Conservation (phyloP, 2,888 invertebrate species). For the Choristoneura rosaceana region DNA sequence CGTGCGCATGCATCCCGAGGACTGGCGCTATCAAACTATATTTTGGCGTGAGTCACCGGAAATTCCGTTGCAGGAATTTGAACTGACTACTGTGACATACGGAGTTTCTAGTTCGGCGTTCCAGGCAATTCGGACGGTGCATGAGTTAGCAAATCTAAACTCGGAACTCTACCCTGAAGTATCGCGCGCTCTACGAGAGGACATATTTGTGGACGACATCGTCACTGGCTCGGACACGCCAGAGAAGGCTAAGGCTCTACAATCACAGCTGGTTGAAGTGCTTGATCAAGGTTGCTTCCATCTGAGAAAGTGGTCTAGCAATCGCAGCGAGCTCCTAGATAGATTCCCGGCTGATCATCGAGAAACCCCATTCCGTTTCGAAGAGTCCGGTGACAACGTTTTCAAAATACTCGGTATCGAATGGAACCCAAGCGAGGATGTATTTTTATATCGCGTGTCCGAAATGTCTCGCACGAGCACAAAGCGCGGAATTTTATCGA, state of each 20-base stretch:
- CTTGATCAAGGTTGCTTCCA: conserved; percentile 23
- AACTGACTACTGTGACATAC: conserved; percentile 46
- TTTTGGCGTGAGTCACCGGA: conserved; percentile 46
- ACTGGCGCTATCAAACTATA: conserved; percentile 46
- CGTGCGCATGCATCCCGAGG: conserved; percentile 40
- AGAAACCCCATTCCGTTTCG: conserved; percentile 36
- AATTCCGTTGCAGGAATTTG: conserved; percentile 43
- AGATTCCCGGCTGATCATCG: conserved; percentile 17
- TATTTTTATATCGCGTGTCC: conserved; percentile 20
- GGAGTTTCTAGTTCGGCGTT: conserved; percentile 45
- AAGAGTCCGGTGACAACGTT: conserved; percentile 29
- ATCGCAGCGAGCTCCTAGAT: not conserved
- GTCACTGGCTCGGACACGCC: conserved; percentile 20
- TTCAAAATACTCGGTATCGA: conserved; percentile 29
- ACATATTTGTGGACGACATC: conserved; percentile 40
- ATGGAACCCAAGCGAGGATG: conserved; percentile 25
- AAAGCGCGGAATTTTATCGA: conserved; percentile 6
- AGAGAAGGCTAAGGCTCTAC: conserved; percentile 14
- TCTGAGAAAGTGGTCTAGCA: conserved; percentile 32
- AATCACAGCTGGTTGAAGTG: conserved; percentile 12
- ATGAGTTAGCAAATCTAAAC: conserved; percentile 31
- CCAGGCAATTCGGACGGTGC: conserved; percentile 38
- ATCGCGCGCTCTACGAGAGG: conserved; percentile 28
- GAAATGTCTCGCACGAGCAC: not conserved
- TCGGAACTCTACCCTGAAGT: conserved; percentile 10